A percentile compares a stretch with the other conserved stretches of the same genome.
phyloP scores from a whole-genome alignment of 2,113 vertebrate species.

The Megaceryle torquata region DNA sequence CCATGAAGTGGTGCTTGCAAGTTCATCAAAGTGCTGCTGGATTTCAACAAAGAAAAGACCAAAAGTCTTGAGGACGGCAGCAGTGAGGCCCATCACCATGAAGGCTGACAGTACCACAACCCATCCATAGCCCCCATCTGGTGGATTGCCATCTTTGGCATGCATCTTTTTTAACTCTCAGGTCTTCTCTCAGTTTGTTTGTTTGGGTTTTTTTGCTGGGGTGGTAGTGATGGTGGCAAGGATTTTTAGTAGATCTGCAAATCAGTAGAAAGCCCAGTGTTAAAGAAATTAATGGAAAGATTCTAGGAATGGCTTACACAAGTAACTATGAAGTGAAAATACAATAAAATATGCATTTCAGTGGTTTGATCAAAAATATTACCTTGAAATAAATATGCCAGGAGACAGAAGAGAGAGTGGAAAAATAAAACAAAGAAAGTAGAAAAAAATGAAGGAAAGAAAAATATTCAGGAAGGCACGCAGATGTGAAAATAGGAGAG shows the following conservation, averaged over 20 bases:
- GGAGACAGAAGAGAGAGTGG: neutral
- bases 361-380: neutral
- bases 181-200: neutral
- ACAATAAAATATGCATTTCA: neutral
- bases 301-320: neutral
- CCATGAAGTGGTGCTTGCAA: slow-evolving; percentile 78
- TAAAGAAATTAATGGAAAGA: neutral
- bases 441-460: neutral
- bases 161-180: slow-evolving; percentile 2
- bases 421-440: neutral
- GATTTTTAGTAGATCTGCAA: slow-evolving; percentile 17
- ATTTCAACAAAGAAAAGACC: slow-evolving; percentile 82
- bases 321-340: neutral
- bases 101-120: slow-evolving; percentile 78
- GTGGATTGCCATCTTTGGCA: neutral
- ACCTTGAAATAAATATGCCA: neutral
- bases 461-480: neutral
- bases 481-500: neutral
- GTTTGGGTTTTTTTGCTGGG: neutral
- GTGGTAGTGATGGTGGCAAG: neutral
- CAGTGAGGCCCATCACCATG: slow-evolving; percentile 74
- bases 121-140: slow-evolving; percentile 78
- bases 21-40: slow-evolving; percentile 73
- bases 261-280: neutral
- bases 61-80: slow-evolving; percentile 74